These are phyloP conservation scores for Mus caroli DNA, from an alignment of 2,797 vertebrate genomes.

Conservation along the genomic window DNA sequence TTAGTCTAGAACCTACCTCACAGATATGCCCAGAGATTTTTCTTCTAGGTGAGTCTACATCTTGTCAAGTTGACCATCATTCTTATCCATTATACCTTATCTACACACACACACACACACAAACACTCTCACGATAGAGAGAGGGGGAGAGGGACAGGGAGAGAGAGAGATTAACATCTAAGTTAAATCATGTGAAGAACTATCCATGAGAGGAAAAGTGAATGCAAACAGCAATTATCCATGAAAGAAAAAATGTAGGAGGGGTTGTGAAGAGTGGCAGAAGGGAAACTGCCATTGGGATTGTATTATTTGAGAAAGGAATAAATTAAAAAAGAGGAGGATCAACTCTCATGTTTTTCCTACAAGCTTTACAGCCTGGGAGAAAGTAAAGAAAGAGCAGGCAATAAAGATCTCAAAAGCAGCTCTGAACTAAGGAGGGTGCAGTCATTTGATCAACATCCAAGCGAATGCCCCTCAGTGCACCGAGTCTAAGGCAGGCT, in stretches of 20 bases:
- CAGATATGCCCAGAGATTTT: background rate
- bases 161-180: background rate
- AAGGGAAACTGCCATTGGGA: background rate
- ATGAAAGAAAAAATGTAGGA: background rate
- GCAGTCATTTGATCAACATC: background rate
- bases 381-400: background rate
- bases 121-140: too few species aligned
- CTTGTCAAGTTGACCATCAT: background rate
- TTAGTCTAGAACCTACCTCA: background rate
- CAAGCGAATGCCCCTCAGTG: rapidly evolving
- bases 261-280: background rate
- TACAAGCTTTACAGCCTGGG: background rate
- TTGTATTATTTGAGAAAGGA: background rate
- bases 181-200: background rate
- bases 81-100: background rate
- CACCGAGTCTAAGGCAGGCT: rapidly evolving
- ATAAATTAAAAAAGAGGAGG: background rate
- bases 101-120: background rate
- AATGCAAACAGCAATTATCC: background rate
- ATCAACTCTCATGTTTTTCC: background rate
- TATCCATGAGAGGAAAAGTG: background rate
- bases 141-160: background rate
- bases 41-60: background rate
- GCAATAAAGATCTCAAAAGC: background rate
- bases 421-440: background rate